A percentile compares a stretch with the other conserved stretches of the same genome.
These are phyloP conservation scores for Campoletis sonorensis DNA, from an alignment of 1,140 invertebrate species.

Conservation along the genomic window DNA sequence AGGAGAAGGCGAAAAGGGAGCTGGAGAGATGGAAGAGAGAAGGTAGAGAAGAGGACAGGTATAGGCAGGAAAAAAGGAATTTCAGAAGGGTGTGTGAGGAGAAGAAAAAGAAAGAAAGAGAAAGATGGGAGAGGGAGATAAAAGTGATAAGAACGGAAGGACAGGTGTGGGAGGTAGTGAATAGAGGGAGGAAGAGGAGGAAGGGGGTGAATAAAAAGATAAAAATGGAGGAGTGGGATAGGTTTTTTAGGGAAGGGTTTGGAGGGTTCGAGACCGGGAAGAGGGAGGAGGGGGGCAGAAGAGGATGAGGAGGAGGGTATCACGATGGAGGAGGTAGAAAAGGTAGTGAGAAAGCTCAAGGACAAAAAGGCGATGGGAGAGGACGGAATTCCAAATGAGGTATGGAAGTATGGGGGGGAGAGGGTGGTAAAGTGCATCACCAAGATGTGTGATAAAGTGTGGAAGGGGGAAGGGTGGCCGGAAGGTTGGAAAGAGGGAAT, in stretches of 20 bases:
- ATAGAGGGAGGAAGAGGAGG: conserved; percentile 7
- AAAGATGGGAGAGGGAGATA: not conserved
- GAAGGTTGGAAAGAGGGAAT: conserved; percentile 54
- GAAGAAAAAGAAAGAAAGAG: not conserved
- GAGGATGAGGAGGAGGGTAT: not conserved
- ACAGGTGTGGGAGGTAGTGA: not conserved
- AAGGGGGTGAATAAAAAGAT: not conserved
- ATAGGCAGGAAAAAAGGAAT: not conserved
- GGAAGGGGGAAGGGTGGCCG: conserved; percentile 52
- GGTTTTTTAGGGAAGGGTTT: not conserved
- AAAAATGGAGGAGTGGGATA: conserved; percentile 11
- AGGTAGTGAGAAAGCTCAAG: not conserved
- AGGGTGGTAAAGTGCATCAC: not conserved
- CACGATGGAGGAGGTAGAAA: not conserved
- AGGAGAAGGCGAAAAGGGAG: not conserved
- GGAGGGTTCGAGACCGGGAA: not conserved
- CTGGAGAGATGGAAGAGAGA: not conserved
- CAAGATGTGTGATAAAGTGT: conserved; percentile 29
- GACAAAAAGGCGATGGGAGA: not conserved
- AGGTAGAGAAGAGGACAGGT: not conserved
- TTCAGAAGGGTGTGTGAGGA: not conserved
- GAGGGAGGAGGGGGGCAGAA: not conserved
- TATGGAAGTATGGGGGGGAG: conserved; percentile 21
- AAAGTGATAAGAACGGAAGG: not conserved
- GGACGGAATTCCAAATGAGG: conserved; percentile 38